Conservation (phyloP, 1,140 invertebrate species). For the Sarcophaga peregrina region DNA sequence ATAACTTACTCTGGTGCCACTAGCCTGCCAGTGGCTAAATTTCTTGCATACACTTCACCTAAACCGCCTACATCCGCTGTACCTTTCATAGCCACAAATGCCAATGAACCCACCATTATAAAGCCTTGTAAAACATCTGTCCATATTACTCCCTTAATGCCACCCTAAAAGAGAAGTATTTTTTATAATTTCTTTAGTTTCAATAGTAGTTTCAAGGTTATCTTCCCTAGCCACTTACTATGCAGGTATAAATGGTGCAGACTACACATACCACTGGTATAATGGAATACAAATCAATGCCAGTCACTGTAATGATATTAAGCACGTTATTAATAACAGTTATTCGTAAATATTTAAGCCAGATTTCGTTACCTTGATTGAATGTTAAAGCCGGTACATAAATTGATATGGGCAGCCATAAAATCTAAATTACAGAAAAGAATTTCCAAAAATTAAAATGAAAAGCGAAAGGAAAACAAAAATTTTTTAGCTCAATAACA, state of each 20-base stretch:
- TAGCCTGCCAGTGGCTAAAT: conserved; percentile 77
- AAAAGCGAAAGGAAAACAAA: background rate
- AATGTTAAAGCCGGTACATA: conserved; percentile 86
- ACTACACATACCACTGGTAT: conserved; percentile 86
- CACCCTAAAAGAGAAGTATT: conserved; percentile 71
- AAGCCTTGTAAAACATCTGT: conserved; percentile 84
- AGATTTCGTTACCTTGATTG: conserved; percentile 73
- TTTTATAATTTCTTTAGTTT: no score
- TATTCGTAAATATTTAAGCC: background rate
- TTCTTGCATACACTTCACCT: conserved; percentile 73
- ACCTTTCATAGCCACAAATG: conserved; percentile 83
- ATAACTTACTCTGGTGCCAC: conserved; percentile 79
- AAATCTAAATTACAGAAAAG: conserved; percentile 65
- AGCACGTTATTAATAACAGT: background rate
- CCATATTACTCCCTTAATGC: conserved; percentile 87
- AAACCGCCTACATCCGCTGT: conserved; percentile 83
- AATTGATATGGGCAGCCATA: conserved; percentile 76
- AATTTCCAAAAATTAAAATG: background rate
- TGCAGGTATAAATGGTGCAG: conserved; percentile 90
- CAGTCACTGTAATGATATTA: conserved; percentile 74
- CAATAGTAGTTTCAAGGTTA: no score
- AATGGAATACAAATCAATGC: conserved; percentile 81
- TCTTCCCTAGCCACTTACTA: conserved; percentile 73
- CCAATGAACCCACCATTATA: conserved; percentile 83
- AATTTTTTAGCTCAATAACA: background rate